Percentiles rank a stretch among this genome's conserved stretches.
Evolutionary conservation across 1,140 invertebrate genomes (phyloP).

Genomic region (Drosophila navojoa): DNA sequence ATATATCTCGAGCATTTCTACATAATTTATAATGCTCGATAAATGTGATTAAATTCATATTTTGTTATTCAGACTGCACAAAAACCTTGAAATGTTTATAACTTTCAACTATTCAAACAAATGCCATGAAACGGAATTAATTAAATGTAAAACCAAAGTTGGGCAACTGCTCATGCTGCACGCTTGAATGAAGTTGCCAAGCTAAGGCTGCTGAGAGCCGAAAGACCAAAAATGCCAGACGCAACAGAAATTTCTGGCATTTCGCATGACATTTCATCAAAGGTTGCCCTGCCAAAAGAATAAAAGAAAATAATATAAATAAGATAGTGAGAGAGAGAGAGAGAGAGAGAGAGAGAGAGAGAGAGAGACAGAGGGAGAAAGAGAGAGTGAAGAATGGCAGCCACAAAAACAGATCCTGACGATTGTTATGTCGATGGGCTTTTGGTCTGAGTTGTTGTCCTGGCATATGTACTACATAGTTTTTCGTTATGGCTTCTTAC

Average conservation of each 20-base stretch:
- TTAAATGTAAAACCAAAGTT: conserved; percentile 40
- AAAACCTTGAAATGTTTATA: background rate
- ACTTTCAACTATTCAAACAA: background rate
- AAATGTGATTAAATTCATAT: background rate
- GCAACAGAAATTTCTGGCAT: conserved; percentile 34
- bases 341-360: background rate
- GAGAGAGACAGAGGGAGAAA: background rate
- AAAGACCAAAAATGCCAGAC: conserved; percentile 22
- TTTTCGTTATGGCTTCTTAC: conserved; percentile 53
- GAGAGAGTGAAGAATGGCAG: conserved; percentile 1
- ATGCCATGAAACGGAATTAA: conserved; percentile 45
- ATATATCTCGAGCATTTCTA: no score
- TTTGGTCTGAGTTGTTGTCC: conserved; percentile 35
- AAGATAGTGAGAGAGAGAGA: background rate
- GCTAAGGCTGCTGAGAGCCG: conserved; percentile 26
- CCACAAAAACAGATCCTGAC: conserved; percentile 40
- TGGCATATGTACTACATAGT: conserved; percentile 56
- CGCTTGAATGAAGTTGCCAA: conserved; percentile 41
- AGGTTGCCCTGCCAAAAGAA: conserved; percentile 66
- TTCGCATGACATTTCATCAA: conserved; percentile 57
- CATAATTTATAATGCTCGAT: no score
- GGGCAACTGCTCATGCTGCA: conserved; percentile 37
- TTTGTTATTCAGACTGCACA: no score
- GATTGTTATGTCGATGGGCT: conserved; percentile 74
- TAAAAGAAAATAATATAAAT: background rate